phyloP scores from a whole-genome alignment of 2,797 vertebrate genomes.

The Nyctalus aviator region DNA sequence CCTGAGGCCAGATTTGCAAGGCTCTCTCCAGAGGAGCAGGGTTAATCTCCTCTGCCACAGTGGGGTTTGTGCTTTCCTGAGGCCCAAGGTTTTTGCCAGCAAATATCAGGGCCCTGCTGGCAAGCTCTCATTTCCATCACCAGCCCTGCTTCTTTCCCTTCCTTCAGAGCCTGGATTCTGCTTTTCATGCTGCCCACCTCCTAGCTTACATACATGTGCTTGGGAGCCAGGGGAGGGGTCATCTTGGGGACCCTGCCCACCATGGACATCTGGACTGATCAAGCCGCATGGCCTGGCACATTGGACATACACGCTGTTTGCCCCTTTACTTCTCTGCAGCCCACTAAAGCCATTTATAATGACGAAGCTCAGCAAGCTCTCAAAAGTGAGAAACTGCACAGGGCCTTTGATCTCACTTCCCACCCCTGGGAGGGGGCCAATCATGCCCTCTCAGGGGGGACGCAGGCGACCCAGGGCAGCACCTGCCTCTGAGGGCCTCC shows the following conservation, averaged over 20 bases:
- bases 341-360: neutral
- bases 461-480: neutral
- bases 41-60: slow-evolving; percentile 40
- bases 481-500: neutral
- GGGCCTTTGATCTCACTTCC: slow-evolving; percentile 20
- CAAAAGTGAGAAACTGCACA: neutral
- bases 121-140: neutral
- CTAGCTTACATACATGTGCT: neutral
- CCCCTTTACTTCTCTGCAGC: neutral
- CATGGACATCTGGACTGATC: neutral
- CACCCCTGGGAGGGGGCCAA: neutral
- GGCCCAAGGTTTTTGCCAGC: neutral
- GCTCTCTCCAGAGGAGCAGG: slow-evolving; percentile 8
- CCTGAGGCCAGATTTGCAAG: slow-evolving; percentile 49
- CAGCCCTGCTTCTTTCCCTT: neutral
- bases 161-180: neutral
- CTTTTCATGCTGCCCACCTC: neutral
- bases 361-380: neutral
- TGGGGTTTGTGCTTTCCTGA: neutral
- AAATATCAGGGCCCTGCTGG: neutral
- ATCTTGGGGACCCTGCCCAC: neutral
- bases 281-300: neutral
- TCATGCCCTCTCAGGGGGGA: neutral
- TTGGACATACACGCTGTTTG: accelerated
- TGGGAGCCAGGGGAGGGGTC: neutral